Evolutionary conservation across 1,140 invertebrate genomes (phyloP).

Genomic region (Zaprionus taronus): DNA sequence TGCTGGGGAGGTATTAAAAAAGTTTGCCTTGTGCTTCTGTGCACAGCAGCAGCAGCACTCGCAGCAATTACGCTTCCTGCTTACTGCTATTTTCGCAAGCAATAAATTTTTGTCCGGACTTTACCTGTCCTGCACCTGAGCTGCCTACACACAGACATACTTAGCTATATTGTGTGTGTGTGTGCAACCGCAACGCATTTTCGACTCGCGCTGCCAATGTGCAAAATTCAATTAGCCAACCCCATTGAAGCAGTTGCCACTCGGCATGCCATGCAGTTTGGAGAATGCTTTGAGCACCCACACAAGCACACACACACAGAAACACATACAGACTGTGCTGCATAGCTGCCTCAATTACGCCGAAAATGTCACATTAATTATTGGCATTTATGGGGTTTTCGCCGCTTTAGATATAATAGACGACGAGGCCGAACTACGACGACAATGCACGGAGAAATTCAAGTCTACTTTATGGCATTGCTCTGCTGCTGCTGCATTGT

Average conservation of each 20-base stretch:
- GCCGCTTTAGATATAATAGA: constrained; percentile 75
- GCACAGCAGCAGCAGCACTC: constrained; percentile 35
- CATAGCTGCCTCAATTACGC: constrained; percentile 73
- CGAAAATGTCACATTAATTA: constrained; percentile 82
- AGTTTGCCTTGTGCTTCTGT: constrained; percentile 50
- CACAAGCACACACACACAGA: not conserved
- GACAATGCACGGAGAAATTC: constrained; percentile 59
- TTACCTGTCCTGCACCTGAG: constrained; percentile 24
- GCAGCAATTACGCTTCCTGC: constrained; percentile 68
- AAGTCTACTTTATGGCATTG: constrained; percentile 62
- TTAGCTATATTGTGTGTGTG: not conserved
- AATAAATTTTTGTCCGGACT: constrained; percentile 59
- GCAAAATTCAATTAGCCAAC: constrained; percentile 75
- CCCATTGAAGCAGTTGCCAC: constrained; percentile 65
- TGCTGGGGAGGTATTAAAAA: constrained; percentile 68
- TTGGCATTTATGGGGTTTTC: constrained; percentile 80
- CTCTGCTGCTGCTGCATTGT: constrained; percentile 16
- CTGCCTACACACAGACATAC: not conserved
- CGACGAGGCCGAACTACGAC: constrained; percentile 13
- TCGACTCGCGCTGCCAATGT: constrained; percentile 50
- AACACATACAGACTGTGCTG: constrained; percentile 19
- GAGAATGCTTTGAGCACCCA: constrained; percentile 67
- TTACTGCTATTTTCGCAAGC: constrained; percentile 61
- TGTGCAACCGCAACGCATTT: constrained; percentile 21
- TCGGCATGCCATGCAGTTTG: constrained; percentile 70